Base-by-base conservation (phyloP, 2,888 invertebrate genomes). In the Lumbricus terrestris region DNA sequence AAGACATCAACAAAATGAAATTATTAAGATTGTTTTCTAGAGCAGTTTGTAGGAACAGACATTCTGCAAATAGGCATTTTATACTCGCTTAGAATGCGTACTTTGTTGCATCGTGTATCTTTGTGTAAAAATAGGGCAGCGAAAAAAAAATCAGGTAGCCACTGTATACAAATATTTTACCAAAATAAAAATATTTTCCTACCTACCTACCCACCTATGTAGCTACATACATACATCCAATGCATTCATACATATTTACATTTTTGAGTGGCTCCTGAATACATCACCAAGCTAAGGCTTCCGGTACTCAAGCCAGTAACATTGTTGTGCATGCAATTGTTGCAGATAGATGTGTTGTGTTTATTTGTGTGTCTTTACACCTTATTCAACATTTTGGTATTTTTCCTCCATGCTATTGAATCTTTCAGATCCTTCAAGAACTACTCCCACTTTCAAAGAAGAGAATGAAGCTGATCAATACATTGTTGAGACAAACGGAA, bases 391-490 rank as follows among this genome's bases (percentile, higher is more conserved):
- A 23, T 47, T 23, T 47, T 47, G 47, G 47, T 47, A 47, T 69
- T n/a, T 69, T 8, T n/a, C n/a, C 8, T 23, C 8, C 6, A 11
- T 69, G 16, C 69, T 33, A n/a, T n/a, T n/a, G n/a, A 88, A 35
- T 90, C 35, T 82, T 93, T 29, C 92, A 94, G 94, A 92, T 92
- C 91, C 93, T 95, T 88, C 92, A 94, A 89, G 94, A 94, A 90
- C 91, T 95, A 54, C 91, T 95, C 35, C 94, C 94, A 37, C 91
- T 94, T 90, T 94, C 94, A 35, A 94, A 93, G 91, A 94, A 93
- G 91, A 92, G 94, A 91, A 92, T 93, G 90, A 91, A 93, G 82
- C 92, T 95, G 40, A 93, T 94, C 91, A 94, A 94, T 85, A 94
- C 93, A 88, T 93, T 94, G 91, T 92, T 94, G 13, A 93, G 93